Evolutionary conservation across 1,140 invertebrate species (phyloP).

Genomic region (Stegodyphus mimosarum): DNA sequence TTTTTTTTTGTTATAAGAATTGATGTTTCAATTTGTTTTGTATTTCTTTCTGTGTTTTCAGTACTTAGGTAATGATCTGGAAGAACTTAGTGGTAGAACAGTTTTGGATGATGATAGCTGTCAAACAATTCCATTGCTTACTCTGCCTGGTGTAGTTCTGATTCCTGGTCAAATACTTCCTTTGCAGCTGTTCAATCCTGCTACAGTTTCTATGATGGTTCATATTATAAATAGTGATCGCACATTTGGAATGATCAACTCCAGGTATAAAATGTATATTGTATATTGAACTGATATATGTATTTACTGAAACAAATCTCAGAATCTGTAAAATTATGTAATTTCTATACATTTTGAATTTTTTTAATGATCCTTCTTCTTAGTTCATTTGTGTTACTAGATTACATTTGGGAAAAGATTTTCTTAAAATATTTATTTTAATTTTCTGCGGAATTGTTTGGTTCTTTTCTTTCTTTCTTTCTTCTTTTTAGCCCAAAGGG

Average conservation of each 20-base stretch:
- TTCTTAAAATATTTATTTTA: no score
- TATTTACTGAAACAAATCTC: no score
- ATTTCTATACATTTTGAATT: no score
- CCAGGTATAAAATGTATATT: conserved; percentile 65
- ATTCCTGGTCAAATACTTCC: conserved; percentile 81
- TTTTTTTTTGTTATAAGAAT: no score
- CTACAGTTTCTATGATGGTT: conserved; percentile 72
- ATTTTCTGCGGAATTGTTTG: no score
- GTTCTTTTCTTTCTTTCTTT: no score
- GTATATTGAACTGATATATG: no score
- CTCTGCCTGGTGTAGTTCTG: conserved; percentile 73
- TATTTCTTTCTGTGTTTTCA: conserved; percentile 64
- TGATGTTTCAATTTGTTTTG: background rate
- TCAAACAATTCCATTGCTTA: conserved; percentile 73
- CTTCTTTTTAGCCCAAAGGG: no score
- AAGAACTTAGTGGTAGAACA: conserved; percentile 75
- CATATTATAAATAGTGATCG: conserved; percentile 72
- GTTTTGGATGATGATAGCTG: conserved; percentile 72
- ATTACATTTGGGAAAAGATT: no score
- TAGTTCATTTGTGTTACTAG: no score
- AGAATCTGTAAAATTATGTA: no score
- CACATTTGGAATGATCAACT: conserved; percentile 75
- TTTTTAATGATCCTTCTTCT: no score
- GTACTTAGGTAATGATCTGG: conserved; percentile 76
- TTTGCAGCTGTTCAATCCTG: conserved; percentile 74